Conservation (phyloP, 2,797 vertebrate species). For the Chelon labrosus region DNA sequence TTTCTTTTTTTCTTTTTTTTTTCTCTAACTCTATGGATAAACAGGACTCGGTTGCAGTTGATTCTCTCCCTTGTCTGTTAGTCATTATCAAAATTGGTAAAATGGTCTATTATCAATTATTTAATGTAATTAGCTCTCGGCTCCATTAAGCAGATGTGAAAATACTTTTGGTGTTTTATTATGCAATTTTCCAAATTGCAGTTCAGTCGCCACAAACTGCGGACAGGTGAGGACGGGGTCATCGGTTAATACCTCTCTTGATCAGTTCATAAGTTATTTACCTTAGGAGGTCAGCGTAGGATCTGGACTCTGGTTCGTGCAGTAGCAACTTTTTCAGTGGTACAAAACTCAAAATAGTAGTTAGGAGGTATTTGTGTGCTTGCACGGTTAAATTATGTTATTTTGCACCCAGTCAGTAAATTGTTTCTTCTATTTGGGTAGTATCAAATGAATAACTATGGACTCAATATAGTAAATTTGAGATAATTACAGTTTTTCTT, state of each 20-base stretch:
- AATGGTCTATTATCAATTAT: slow-evolving; percentile 93
- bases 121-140: slow-evolving; percentile 88
- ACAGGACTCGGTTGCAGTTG: slow-evolving; percentile 78
- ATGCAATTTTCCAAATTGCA: slow-evolving; percentile 84
- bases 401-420: slow-evolving; percentile 8
- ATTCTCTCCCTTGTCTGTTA: slow-evolving; percentile 88
- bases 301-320: slow-evolving; percentile 28
- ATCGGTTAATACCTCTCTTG: slow-evolving; percentile 64
- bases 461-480: slow-evolving; percentile 28
- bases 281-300: slow-evolving; percentile 47
- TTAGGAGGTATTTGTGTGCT: slow-evolving; percentile 5
- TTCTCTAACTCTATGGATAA: slow-evolving; percentile 66
- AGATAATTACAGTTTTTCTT: slow-evolving; percentile 22
- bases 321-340: neutral
- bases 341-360: slow-evolving; percentile 14
- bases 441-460: slow-evolving; percentile 10
- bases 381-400: slow-evolving; percentile 9
- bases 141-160: slow-evolving; percentile 87
- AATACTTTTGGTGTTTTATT: slow-evolving; percentile 84
- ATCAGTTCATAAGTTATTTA: slow-evolving; percentile 65
- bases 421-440: neutral
- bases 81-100: slow-evolving; percentile 93
- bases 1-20: slow-evolving; percentile 44
- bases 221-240: slow-evolving; percentile 79
- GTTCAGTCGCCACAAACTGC: slow-evolving; percentile 71